A percentile compares a stretch with the other conserved stretches of the same genome.
Conservation (phyloP, 2,888 invertebrate genomes). For the Hesperia comma region DNA sequence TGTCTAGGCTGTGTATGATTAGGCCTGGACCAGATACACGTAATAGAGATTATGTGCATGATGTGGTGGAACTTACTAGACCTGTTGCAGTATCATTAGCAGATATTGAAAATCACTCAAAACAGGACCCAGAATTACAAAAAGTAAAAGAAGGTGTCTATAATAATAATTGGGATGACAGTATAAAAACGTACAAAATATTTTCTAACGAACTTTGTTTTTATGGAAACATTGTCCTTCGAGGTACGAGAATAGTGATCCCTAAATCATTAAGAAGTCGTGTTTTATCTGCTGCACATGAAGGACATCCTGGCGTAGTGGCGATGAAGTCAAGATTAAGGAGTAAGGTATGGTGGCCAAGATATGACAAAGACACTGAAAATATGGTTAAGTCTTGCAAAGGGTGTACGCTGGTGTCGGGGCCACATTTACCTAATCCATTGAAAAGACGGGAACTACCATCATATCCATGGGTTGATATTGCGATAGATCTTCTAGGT, state of each 20-base stretch:
- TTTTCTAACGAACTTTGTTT: neutral
- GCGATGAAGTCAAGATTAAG: neutral
- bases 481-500: neutral
- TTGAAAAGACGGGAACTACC: no score
- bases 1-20: neutral
- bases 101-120: neutral
- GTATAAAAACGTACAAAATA: neutral
- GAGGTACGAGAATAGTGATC: no score
- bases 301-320: neutral
- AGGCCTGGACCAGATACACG: neutral
- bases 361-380: neutral
- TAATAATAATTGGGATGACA: neutral
- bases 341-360: neutral
- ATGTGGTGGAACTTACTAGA: neutral
- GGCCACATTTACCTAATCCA: no score
- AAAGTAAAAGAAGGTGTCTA: neutral
- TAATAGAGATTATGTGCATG: neutral
- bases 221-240: no score
- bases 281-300: no score
- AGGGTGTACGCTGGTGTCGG: no score
- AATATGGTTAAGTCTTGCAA: neutral
- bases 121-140: neutral
- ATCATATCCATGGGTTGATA: no score
- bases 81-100: neutral
- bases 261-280: no score